A percentile compares a stretch with the other conserved stretches of the same genome.
Conservation (phyloP, 2,113 vertebrate species). For the Ptychochromis oligacanthus region DNA sequence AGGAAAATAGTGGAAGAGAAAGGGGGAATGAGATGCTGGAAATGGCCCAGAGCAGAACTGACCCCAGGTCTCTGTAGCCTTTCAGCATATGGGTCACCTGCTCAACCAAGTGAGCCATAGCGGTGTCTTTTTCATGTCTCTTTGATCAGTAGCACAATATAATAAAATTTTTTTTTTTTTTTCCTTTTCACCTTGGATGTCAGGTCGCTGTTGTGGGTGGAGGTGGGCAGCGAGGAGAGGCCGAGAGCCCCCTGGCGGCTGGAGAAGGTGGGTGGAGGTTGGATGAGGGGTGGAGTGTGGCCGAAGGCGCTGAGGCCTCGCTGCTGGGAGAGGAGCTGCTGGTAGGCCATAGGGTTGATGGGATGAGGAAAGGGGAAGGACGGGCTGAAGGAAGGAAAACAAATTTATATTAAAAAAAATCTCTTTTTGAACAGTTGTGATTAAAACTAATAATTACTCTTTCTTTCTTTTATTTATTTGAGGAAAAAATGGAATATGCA, state of each 20-base stretch:
- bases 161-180: background rate
- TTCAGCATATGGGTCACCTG: no score
- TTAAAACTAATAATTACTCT: background rate
- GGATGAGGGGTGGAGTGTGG: constrained; percentile 91
- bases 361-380: constrained; percentile 95
- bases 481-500: background rate
- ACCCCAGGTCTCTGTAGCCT: background rate
- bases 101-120: no score
- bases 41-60: background rate
- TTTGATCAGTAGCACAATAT: no score
- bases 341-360: constrained; percentile 94
- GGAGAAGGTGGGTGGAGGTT: constrained; percentile 88
- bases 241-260: constrained; percentile 81
- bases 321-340: constrained; percentile 95
- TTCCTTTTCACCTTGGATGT: constrained; percentile 56
- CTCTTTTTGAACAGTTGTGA: background rate
- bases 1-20: background rate
- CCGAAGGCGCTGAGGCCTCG: constrained; percentile 90
- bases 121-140: no score
- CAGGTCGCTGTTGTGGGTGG: constrained; percentile 75
- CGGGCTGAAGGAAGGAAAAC: constrained; percentile 78
- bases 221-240: constrained; percentile 78
- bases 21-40: background rate
- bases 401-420: background rate
- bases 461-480: background rate